Evolutionary conservation across 2,888 invertebrate genomes (phyloP), one percentile per base, ranked within the genome.

Genomic region (Drosophila maculinotata): DNA sequence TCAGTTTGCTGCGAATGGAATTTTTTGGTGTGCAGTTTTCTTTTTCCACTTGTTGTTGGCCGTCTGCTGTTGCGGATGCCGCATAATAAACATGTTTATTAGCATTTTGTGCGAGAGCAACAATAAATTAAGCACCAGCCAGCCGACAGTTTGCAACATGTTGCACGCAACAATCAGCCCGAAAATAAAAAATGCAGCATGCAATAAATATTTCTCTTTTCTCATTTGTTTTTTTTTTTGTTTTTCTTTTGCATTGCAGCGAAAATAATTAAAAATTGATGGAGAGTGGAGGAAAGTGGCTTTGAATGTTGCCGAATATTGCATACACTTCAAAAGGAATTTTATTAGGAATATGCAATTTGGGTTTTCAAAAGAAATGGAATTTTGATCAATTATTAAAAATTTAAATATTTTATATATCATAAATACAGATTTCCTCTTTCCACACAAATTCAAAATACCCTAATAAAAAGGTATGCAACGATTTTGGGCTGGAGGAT

Each of bases 81-180:
- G 85, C 82, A 82, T 87, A 82, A 87, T 87, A 82, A 82, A 87
- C 87, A 82, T 82, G 82, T 82, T 84, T 82, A 82, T 84, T 84
- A 82, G 81, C 87, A 87, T 82, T 87, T 79, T 68, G 68, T 49
- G 56, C 51, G 31, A 51, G 78, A 52, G 70, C 70, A 74, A 76
- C 84, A 79, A 80, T 82, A 82, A 80, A 85, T 85, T 79, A 82
- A 78, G 66, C 75, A 78, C 64, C 75, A 38, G 33, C 49, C 57
- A 39, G 41, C 65, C 39, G 70, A 62, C 78, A 79, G 80, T 53
- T 56, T 73, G 87, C 81, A 81, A 86, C 87, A 76, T 81, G 87
- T 86, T 81, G 81, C 87, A 83, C 75, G 81, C 87, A 83, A 66
- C 80, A 81, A 80, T 83, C 80, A 62, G 41, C 51, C 67, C 52